phyloP scores from a whole-genome alignment of 2,797 vertebrate species.

The Thripadectes ignobilis region DNA sequence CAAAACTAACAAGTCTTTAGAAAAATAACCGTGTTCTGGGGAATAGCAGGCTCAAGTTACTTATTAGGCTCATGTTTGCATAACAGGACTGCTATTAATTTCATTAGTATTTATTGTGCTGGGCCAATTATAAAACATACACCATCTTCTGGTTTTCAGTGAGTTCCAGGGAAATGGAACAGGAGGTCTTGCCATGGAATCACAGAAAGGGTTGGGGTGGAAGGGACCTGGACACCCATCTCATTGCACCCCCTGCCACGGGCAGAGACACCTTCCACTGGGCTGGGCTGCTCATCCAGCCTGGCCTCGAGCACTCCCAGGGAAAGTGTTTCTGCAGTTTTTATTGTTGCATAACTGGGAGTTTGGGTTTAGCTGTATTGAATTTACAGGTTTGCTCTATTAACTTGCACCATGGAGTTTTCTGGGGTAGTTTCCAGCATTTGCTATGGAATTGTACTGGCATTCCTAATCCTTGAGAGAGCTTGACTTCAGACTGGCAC shows the following conservation, averaged over 20 bases:
- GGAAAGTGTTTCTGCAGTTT: neutral
- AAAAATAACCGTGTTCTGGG: neutral
- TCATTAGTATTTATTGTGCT: neutral
- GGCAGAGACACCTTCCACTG: neutral
- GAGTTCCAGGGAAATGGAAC: neutral
- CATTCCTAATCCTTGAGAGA: neutral
- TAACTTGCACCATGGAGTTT: neutral
- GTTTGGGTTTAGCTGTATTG: neutral
- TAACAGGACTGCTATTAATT: neutral
- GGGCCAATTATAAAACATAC: neutral
- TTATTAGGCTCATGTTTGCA: neutral
- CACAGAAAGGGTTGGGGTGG: neutral
- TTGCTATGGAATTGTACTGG: neutral
- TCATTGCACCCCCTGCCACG: neutral
- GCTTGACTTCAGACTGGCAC: neutral
- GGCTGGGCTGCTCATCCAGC: neutral
- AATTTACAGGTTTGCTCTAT: neutral
- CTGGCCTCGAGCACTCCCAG: neutral
- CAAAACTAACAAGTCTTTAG: conserved; percentile 18
- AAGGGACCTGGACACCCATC: neutral
- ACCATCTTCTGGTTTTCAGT: neutral
- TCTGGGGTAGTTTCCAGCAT: neutral
- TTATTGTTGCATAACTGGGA: neutral
- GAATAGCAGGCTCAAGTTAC: neutral
- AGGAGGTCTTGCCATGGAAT: neutral